These are phyloP conservation scores for Microctonus hyperodae DNA, from an alignment of 2,888 invertebrate species.

Conservation along the genomic window DNA sequence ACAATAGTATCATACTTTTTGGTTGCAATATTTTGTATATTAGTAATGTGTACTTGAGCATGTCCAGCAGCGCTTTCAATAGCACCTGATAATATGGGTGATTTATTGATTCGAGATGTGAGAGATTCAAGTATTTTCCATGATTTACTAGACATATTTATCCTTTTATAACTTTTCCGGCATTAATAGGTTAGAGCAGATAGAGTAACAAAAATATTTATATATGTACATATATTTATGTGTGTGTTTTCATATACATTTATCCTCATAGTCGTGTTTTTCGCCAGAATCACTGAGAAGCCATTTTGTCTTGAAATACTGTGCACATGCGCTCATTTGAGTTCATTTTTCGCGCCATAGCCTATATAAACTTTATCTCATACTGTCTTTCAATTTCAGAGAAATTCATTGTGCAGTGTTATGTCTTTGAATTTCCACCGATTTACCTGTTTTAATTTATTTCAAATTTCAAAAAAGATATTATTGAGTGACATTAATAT, in stretches of 20 bases:
- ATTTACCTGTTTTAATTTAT: background rate
- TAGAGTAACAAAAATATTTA: too few species aligned
- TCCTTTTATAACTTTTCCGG: constrained; percentile 18
- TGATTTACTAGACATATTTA: constrained; percentile 49
- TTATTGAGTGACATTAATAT: background rate
- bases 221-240: background rate
- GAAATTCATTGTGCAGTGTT: constrained; percentile 8
- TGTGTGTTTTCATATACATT: too few species aligned
- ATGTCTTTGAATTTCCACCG: constrained; percentile 8
- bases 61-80: constrained; percentile 48
- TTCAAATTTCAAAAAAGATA: background rate
- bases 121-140: constrained; percentile 46
- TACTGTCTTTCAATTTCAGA: too few species aligned
- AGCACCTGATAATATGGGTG: constrained; percentile 43
- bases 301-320: too few species aligned
- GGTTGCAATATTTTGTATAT: constrained; percentile 47
- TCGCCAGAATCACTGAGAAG: too few species aligned
- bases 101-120: constrained; percentile 45
- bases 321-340: too few species aligned
- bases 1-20: constrained; percentile 51
- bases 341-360: too few species aligned
- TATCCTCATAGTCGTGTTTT: too few species aligned
- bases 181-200: constrained; percentile 32
- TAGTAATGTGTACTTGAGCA: constrained; percentile 48
- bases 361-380: too few species aligned